Conservation (phyloP, 2,113 vertebrate genomes). For the Saimiri boliviensis region DNA sequence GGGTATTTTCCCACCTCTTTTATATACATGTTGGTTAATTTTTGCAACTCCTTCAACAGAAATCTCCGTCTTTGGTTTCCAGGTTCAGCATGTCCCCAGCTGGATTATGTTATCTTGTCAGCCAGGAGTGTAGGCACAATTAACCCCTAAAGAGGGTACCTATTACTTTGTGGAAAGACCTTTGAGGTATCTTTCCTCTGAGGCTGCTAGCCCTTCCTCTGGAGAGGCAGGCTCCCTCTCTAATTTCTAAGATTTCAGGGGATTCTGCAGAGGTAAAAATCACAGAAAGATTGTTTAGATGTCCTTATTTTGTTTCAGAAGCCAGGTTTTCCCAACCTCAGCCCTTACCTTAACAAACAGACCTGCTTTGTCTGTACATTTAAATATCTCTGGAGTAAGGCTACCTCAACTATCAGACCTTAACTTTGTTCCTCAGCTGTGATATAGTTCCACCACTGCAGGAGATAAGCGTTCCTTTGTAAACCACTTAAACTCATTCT, state of each 20-base stretch:
- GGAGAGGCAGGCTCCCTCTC: not conserved
- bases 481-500: not conserved
- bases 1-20: not conserved
- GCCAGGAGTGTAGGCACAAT: not conserved
- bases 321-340: not conserved
- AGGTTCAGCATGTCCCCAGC: not conserved
- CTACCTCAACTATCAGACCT: not conserved
- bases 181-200: not conserved
- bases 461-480: not conserved
- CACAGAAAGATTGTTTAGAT: not conserved
- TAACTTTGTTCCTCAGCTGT: not conserved
- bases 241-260: not conserved
- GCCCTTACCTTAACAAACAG: not conserved
- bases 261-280: not conserved
- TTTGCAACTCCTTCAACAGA: not conserved
- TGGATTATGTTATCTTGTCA: not conserved
- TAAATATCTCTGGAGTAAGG: not conserved
- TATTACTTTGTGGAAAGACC: not conserved
- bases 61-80: not conserved
- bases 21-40: not conserved
- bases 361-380: not conserved
- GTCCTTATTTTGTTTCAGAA: not conserved
- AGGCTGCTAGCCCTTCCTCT: not conserved
- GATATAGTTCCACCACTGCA: not conserved
- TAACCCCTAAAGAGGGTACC: not conserved